Conservation (phyloP, 2,797 vertebrate species). For the Myotis daubentonii region DNA sequence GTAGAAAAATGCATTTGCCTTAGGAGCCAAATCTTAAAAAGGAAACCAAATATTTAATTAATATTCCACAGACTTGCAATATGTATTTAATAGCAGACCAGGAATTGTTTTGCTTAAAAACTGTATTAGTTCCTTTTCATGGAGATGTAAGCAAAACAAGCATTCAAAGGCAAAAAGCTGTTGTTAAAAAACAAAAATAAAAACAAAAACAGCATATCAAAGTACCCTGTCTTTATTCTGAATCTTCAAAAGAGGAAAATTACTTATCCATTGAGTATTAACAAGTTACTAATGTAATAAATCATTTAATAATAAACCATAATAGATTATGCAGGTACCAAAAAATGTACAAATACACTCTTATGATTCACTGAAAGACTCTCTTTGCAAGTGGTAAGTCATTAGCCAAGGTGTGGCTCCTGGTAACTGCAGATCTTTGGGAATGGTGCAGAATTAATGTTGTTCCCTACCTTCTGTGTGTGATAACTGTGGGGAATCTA, state of each 20-base stretch:
- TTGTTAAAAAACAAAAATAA: constrained; percentile 13
- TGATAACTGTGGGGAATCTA: not conserved
- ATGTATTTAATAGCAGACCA: not conserved
- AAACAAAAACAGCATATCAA: not conserved
- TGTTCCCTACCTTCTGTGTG: not conserved
- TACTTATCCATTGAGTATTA: not conserved
- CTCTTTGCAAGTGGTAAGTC: not conserved
- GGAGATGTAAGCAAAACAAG: not conserved
- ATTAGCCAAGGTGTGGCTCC: not conserved
- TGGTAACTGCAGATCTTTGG: not conserved
- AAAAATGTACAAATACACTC: constrained; percentile 5
- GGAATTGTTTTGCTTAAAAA: constrained; percentile 28
- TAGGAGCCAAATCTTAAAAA: not conserved
- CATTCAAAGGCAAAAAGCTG: not conserved
- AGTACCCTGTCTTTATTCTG: constrained; percentile 3
- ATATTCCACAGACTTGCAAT: not conserved
- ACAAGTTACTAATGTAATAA: constrained; percentile 33
- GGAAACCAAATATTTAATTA: not conserved
- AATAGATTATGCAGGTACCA: not conserved
- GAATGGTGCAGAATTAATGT: not conserved
- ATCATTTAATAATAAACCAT: not conserved
- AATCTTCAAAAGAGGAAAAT: constrained; percentile 18
- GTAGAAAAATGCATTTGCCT: not conserved
- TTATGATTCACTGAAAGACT: not conserved
- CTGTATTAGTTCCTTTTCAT: not conserved